A percentile compares a stretch with the other conserved stretches of the same genome.
Conservation (phyloP, 2,888 invertebrate genomes). For the Thalpophila matura region DNA sequence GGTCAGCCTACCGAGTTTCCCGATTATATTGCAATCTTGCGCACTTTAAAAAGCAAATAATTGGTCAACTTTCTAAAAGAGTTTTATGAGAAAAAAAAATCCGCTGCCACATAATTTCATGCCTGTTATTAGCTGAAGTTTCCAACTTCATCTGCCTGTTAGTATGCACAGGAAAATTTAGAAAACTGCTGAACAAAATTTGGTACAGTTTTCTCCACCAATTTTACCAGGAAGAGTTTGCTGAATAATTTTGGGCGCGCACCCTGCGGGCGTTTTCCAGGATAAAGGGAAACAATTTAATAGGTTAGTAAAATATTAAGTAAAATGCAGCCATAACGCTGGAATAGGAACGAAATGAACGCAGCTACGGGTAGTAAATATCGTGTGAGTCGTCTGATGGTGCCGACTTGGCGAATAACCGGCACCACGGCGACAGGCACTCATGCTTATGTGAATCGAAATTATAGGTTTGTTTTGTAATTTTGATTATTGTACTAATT, state of each 20-base stretch:
- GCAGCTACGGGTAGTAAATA: constrained; percentile 57
- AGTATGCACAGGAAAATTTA: background rate
- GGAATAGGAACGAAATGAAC: constrained; percentile 60
- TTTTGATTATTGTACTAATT: constrained; percentile 10
- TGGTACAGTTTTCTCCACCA: background rate
- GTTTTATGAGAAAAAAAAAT: constrained; percentile 22
- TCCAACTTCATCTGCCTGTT: background rate
- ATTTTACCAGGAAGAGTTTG: constrained; percentile 31
- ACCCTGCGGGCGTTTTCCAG: constrained; percentile 29
- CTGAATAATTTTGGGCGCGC: constrained; percentile 51
- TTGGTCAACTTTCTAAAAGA: constrained; percentile 48
- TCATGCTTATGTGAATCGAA: constrained; percentile 17
- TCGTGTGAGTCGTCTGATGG: constrained; percentile 62
- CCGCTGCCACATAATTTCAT: constrained; percentile 11
- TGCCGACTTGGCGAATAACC: constrained; percentile 63
- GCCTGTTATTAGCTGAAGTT: constrained; percentile 6
- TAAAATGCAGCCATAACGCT: constrained; percentile 49
- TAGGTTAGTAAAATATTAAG: constrained; percentile 54
- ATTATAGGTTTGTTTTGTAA: constrained; percentile 24
- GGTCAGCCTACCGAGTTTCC: constrained; percentile 42
- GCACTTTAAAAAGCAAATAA: constrained; percentile 36
- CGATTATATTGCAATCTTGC: constrained; percentile 52
- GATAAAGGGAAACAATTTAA: constrained; percentile 49
- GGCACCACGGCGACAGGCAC: background rate
- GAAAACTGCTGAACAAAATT: background rate